Evolutionary conservation across 2,888 invertebrate species (phyloP), one percentile per base, ranked within the genome.

Genomic region (Mechanitis mazaeus): DNA sequence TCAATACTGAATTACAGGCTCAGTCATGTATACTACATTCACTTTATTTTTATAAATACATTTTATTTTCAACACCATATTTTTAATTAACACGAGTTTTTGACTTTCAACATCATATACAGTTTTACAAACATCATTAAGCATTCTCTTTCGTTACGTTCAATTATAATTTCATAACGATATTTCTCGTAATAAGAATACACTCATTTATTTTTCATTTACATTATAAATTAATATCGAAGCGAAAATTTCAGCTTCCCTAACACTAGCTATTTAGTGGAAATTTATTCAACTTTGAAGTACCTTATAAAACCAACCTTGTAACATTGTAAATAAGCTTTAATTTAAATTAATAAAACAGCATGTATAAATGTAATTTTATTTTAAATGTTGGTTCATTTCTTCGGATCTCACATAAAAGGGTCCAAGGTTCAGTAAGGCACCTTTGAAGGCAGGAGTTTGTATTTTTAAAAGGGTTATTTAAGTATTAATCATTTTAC

Each of bases 1-100:
- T 78, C 79, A 55, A 68, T 68, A 63, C 70, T 67, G 74, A 75
- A 78, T 77, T 77, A 72, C 74, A 65, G 58, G 59, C 59, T 62
- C 59, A 35, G 35, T 35, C 50, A 9, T 31, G 42, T 9, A 50
- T 20, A 50, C 31, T 50, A 31, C 31, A 28, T 50, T 31, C 11
- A 28, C 31, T 1, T 5, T 28, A 31, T 11, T 50, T 50, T 3
- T 50, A 2, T 5, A 35, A 35, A 31, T 50, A 31, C 28, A 2
- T 35, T 35, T 35, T 35, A 35, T 35, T 35, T 35, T 35, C 6
- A 2, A 35, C 3, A 6, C 6, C 35, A 35, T 35, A 5, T 2
- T 35, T 35, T 35, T 35, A 20, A 20, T 20, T 20, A 20, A 35
- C 35, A 35, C 12, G 0, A 12, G 3, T 46, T 46, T 46, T 46